Percentiles rank a stretch among this genome's conserved stretches.
phyloP scores from a whole-genome alignment of 2,113 vertebrate genomes.

The human region DNA sequence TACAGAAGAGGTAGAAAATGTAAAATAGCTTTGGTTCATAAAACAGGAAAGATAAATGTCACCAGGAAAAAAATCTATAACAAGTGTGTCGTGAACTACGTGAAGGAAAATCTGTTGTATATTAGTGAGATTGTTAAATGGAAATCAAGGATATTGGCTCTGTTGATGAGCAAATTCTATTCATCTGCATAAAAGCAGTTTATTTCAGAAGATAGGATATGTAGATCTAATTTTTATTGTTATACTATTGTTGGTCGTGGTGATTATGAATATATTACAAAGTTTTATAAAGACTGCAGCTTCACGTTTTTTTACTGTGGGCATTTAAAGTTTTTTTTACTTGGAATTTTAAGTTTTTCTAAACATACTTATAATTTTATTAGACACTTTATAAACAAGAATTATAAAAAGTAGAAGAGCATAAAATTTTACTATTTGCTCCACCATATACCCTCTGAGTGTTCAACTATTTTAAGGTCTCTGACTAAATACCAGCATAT shows the following conservation, averaged over 20 bases:
- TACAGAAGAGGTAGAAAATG: conserved; percentile 24
- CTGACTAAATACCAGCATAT: conserved; percentile 33
- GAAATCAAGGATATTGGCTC: conserved; percentile 26
- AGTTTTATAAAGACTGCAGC: background rate
- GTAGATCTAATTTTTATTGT: background rate
- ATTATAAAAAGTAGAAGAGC: background rate
- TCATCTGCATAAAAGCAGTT: background rate
- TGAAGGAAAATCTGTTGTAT: background rate
- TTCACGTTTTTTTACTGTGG: background rate
- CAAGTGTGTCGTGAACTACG: conserved; percentile 2
- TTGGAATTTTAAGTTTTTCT: background rate
- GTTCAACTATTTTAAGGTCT: conserved; percentile 41
- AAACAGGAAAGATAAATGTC: conserved; percentile 63
- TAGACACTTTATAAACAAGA: background rate
- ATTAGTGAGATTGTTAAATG: background rate
- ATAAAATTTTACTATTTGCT: background rate
- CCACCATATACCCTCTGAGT: background rate
- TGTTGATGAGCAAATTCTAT: background rate
- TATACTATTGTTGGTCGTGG: background rate
- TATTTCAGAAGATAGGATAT: background rate
- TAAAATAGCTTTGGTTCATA: conserved; percentile 50
- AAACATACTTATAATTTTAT: conserved; percentile 2
- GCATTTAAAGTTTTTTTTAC: background rate
- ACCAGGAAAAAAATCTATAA: conserved; percentile 19
- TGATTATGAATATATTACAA: background rate